Base-by-base conservation (phyloP, 2,888 invertebrate genomes). In the Drosophila robusta region DNA sequence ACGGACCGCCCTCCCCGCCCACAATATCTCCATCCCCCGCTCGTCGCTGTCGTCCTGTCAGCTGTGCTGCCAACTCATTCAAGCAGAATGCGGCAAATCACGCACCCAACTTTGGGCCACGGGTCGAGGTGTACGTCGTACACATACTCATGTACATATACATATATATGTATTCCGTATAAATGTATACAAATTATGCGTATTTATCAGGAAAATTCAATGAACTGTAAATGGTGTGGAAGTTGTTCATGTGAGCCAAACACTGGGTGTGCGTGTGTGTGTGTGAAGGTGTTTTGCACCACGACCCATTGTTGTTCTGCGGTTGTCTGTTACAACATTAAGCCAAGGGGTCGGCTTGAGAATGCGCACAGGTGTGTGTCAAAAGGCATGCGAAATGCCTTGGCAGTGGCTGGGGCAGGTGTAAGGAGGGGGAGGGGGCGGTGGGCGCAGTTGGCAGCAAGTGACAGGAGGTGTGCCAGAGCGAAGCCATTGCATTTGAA, bases 191-290 rank as follows among this genome's bases (percentile, higher is more conserved):
- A 84, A 84, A 84, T 84, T 85, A 84, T 85, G 83, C 83, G 83
- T 85, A 84, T 85, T 84, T 84, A 84, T 84, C 83, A 85, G 83
- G 85, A 70, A 79, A 84, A 84, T 84, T 84, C 83, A 84, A 84
- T 84, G 85, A 84, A 84, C 85, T 85, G 83, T 84, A 85, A 84
- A 85, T 84, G 83, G 83, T 75, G 86, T 85, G 85, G 83, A 83
- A 83, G 83, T 83, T 85, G 85, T 80, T 78, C 79, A 72, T 72
- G 79, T 70, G 70, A 65, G 63, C 36, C 58, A 41, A 46, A 52
- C 47, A 67, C 14, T 56, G 16, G 64, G 46, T 63, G 34, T 45
- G 54, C 56, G 50, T 66, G 51, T 47, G 38, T 22, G 14, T 14
- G 57, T 63, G 65, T 44, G 49, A 73, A 82, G 82, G 87, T 80